Evolutionary conservation across 2,113 vertebrate genomes (phyloP).

Genomic region (Scomber scombrus): DNA sequence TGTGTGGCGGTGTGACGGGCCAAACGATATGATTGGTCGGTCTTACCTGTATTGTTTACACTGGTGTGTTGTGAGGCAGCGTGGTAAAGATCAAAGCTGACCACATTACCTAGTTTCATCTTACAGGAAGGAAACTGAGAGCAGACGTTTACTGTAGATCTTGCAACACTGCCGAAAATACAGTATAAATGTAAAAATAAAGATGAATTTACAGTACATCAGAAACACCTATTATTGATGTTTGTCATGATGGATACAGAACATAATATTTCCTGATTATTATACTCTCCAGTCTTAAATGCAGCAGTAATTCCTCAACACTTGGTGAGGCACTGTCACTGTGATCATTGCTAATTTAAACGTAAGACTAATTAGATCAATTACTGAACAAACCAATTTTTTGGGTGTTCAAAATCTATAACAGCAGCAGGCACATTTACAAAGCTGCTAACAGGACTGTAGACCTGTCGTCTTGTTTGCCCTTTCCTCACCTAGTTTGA

Average conservation of each 20-base stretch:
- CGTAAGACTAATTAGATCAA: background rate
- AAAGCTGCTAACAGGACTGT: no score
- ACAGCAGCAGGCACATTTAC: background rate
- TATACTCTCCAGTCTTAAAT: background rate
- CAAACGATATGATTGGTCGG: slow-evolving; percentile 32
- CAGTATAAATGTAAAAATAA: slow-evolving; percentile 52
- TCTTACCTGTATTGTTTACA: slow-evolving; percentile 44
- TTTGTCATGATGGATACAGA: background rate
- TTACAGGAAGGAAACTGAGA: slow-evolving; percentile 58
- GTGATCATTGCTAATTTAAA: background rate
- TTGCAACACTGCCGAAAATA: slow-evolving; percentile 27
- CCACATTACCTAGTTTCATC: slow-evolving; percentile 53
- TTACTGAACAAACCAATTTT: background rate
- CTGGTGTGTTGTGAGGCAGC: slow-evolving; percentile 23
- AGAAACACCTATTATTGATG: slow-evolving; percentile 33
- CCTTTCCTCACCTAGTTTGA: no score
- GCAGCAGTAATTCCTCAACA: background rate
- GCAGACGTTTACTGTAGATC: slow-evolving; percentile 43
- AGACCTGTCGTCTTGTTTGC: no score
- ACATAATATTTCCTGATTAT: background rate
- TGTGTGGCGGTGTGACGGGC: slow-evolving; percentile 30
- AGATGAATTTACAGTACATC: slow-evolving; percentile 1
- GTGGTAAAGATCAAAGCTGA: slow-evolving; percentile 43
- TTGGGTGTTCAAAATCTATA: background rate
- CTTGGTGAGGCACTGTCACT: slow-evolving; percentile 12